Conservation (phyloP, 2,113 vertebrate genomes). For the Tenrec ecaudatus region DNA sequence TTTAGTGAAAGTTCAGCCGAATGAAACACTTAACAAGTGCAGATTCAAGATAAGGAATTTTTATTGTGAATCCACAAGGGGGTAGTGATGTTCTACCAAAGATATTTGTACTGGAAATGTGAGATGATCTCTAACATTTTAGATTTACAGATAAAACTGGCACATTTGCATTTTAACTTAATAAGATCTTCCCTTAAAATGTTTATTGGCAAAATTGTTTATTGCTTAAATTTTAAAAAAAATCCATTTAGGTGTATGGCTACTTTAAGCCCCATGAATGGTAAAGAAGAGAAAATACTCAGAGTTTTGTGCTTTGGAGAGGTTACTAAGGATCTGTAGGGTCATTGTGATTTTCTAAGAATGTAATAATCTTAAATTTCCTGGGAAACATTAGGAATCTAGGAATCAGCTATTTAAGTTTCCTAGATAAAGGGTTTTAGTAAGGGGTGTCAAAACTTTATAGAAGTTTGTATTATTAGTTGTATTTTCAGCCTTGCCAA, state of each 20-base stretch:
- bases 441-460: conserved; percentile 55
- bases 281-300: conserved; percentile 53
- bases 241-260: conserved; percentile 58
- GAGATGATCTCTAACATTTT: conserved; percentile 73
- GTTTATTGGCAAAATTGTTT: conserved; percentile 74
- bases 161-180: conserved; percentile 82
- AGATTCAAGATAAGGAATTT: conserved; percentile 77
- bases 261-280: conserved; percentile 20
- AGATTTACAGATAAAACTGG: conserved; percentile 77
- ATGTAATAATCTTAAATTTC: conserved; percentile 43
- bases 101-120: conserved; percentile 68
- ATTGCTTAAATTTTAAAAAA: conserved; percentile 64
- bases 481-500: conserved; percentile 50
- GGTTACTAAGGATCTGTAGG: conserved; percentile 32
- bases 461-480: conserved; percentile 46
- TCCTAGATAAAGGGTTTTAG: conserved; percentile 55
- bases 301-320: conserved; percentile 29
- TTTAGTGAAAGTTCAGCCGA: conserved; percentile 64
- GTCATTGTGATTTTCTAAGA: conserved; percentile 23
- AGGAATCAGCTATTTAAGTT: conserved; percentile 40
- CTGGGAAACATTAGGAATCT: conserved; percentile 21
- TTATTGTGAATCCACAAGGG: conserved; percentile 87
- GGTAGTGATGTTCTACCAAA: conserved; percentile 86
- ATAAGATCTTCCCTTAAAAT: conserved; percentile 75
- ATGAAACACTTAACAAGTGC: conserved; percentile 63